Evolutionary conservation across 2,888 invertebrate genomes (phyloP).

Genomic region (Thelaira solivaga): DNA sequence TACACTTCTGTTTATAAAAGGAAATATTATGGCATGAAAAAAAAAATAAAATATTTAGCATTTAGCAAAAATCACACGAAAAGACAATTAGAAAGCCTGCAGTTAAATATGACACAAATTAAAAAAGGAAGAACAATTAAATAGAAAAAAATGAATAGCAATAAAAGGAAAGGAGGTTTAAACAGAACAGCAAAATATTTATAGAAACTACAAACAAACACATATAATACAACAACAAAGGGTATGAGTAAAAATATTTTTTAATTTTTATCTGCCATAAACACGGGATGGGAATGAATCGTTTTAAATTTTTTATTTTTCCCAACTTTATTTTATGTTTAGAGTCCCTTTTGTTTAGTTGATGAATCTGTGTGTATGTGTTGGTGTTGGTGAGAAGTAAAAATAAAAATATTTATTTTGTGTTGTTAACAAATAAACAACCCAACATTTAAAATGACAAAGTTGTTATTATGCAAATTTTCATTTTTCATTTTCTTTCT

Average conservation of each 20-base stretch:
- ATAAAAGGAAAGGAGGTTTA: not conserved
- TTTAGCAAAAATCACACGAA: constrained; percentile 53
- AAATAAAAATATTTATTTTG: constrained; percentile 16
- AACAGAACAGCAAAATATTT: no score
- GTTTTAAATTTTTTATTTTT: no score
- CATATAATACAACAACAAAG: not conserved
- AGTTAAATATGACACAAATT: constrained; percentile 56
- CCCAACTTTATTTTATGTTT: constrained; percentile 13
- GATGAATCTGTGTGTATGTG: not conserved
- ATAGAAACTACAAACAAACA: constrained; percentile 11
- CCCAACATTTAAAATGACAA: constrained; percentile 48
- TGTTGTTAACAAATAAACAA: constrained; percentile 42
- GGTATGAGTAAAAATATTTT: not conserved
- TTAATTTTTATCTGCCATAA: not conserved
- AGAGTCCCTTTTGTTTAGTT: constrained; percentile 12
- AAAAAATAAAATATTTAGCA: no score
- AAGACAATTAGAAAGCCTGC: constrained; percentile 54
- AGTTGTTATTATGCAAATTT: constrained; percentile 56
- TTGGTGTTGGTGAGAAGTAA: not conserved
- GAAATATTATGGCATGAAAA: no score
- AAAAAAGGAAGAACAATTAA: constrained; percentile 10
- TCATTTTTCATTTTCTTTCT: not conserved
- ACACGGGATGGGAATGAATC: no score
- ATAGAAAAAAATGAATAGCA: constrained; percentile 4
- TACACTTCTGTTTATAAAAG: not conserved